Evolutionary conservation across 2,888 invertebrate species (phyloP), one percentile per base, ranked within the genome.

Genomic region (Eupithecia inturbata): DNA sequence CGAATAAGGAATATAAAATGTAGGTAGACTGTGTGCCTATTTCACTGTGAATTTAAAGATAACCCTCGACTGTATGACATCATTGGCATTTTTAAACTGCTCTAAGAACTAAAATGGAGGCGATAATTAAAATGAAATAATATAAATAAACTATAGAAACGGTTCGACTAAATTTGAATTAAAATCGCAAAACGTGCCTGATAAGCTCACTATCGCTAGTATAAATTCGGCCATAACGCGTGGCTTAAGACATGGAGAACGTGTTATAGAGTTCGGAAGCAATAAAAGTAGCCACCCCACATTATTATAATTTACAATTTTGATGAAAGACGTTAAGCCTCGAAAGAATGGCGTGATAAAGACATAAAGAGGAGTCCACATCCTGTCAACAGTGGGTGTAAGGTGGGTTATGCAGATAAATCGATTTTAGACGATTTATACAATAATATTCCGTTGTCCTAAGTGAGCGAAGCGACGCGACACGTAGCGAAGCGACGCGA

Each of bases 61-160:
- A 83, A 83, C 83, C 82, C 79, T 26, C 57, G 45, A 60, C 69
- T 71, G 76, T 78, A 80, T 86, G 82, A 85, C 80, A 84, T 85
- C 85, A 85, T 77, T 69, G 68, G 53, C 70, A 68, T 73, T 76
- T 70, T 73, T 73, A 67, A 16, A 57, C 49, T 39, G 22, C 64
- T 67, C 62, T 19, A 71, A 68, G 53, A 70, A 67, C 39, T 68
- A 45, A 68, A 39, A 72, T n/a, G 19, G 57, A 14, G 12, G 26
- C 57, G 57, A 57, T 57, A 57, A 57, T 57, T 3, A 57, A 14
- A 12, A 57, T 26, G 26, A 57, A 57, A 10, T 57, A n/a, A 9
- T 49, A n/a, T 22, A 53, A 53, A 53, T 26, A 26, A 57, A 57
- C 57, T 57, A 57, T 12, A 57, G 12, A 26, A 53, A 26, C 57